Evolutionary conservation across 92 coral and sea anemone species (phyloP).

Genomic region (Ricordea florida): DNA sequence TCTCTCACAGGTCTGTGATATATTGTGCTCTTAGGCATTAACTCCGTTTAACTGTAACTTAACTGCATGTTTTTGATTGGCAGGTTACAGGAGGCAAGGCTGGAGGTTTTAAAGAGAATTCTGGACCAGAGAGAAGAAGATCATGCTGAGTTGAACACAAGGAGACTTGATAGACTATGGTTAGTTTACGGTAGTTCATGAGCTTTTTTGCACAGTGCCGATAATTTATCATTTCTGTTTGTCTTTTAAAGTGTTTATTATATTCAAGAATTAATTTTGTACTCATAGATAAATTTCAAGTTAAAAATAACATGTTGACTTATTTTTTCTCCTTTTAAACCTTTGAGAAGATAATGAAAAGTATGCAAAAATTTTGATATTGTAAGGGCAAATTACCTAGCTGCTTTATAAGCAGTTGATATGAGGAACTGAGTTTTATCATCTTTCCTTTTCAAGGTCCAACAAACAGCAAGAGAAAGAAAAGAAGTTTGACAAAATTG

Average conservation of each 20-base stretch:
- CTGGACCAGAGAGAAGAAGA: conserved; percentile 95
- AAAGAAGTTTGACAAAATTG: conserved; percentile 79
- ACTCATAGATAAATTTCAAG: too few relatives aligned
- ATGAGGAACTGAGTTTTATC: background rate
- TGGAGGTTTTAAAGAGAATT: conserved; percentile 86
- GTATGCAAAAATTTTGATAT: too few relatives aligned
- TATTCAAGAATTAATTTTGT: too few relatives aligned
- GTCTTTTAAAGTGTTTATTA: background rate
- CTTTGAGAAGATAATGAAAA: too few relatives aligned
- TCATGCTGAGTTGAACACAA: conserved; percentile 89
- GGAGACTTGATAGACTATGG: conserved; percentile 91
- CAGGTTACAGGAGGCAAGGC: conserved; percentile 94
- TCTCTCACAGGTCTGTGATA: too few relatives aligned
- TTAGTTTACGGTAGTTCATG: conserved; percentile 23
- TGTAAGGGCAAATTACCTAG: too few relatives aligned
- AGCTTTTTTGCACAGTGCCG: background rate
- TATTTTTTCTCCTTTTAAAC: too few relatives aligned
- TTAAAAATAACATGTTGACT: too few relatives aligned
- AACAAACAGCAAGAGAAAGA: conserved; percentile 96
- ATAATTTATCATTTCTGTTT: background rate
- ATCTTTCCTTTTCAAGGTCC: conserved; percentile 63
- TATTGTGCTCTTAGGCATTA: background rate
- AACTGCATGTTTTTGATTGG: background rate
- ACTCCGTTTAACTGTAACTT: background rate
- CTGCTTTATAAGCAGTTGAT: background rate